These are phyloP conservation scores for Cyprinodon diabolis DNA, from an alignment of 2,797 vertebrate genomes.

Conservation along the genomic window DNA sequence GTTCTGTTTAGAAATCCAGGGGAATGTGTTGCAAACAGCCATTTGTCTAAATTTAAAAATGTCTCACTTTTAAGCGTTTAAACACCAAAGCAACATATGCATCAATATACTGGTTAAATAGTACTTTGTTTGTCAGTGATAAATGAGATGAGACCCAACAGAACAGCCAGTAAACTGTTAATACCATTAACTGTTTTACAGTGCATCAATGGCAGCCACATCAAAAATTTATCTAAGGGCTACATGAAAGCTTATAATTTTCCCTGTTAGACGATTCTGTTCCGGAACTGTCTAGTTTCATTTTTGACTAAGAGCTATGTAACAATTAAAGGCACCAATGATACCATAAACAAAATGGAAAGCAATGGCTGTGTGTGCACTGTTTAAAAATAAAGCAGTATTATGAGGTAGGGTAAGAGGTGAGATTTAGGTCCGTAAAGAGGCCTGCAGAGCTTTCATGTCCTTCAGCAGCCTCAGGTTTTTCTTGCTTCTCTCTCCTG, in stretches of 20 bases:
- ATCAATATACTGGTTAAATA: no score
- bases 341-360: neutral
- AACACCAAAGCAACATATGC: no score
- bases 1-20: no score
- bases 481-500: slow-evolving; percentile 86
- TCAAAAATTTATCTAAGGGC: neutral
- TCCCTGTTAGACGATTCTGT: neutral
- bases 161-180: no score
- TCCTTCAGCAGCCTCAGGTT: slow-evolving; percentile 90
- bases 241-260: neutral
- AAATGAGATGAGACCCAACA: no score
- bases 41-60: no score
- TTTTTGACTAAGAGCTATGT: neutral
- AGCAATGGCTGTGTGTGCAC: neutral
- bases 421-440: slow-evolving; percentile 79
- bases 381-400: slow-evolving; percentile 9
- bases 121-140: no score
- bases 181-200: no score
- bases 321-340: neutral
- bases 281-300: neutral
- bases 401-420: slow-evolving; percentile 16
- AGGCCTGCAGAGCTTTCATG: slow-evolving; percentile 92
- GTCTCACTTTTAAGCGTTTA: no score
- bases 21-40: no score
- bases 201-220: neutral